phyloP scores from a whole-genome alignment of 2,797 vertebrate species.

The Cyprinodon diabolis region DNA sequence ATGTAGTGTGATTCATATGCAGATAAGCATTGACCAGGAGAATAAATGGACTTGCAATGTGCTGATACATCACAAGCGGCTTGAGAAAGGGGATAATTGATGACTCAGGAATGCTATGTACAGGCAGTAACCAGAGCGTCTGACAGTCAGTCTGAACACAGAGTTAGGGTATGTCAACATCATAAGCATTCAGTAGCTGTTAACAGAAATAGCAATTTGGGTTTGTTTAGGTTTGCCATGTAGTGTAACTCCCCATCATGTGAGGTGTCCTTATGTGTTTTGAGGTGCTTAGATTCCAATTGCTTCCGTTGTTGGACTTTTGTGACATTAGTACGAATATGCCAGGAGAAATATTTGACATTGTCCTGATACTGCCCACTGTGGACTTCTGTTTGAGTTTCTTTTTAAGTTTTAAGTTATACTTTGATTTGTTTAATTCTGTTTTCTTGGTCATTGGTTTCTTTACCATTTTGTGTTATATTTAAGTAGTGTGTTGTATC shows the following conservation, averaged over 20 bases:
- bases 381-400: too few relatives aligned
- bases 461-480: too few relatives aligned
- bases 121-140: neutral
- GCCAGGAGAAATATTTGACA: too few relatives aligned
- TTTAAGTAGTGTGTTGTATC: too few relatives aligned
- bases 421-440: too few relatives aligned
- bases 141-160: neutral
- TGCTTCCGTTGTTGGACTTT: neutral
- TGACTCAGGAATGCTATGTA: neutral
- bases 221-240: neutral
- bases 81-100: neutral
- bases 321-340: too few relatives aligned
- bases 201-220: neutral
- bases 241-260: neutral
- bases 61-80: neutral
- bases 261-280: neutral
- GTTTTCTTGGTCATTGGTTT: too few relatives aligned
- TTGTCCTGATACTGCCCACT: too few relatives aligned
- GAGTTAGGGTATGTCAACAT: neutral
- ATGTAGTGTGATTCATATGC: neutral
- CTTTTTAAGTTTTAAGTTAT: too few relatives aligned
- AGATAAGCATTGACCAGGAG: neutral
- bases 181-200: too few relatives aligned
- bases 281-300: neutral
- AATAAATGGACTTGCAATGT: neutral